Conservation (phyloP, 2,888 invertebrate species). For the Hydraecia micacea region DNA sequence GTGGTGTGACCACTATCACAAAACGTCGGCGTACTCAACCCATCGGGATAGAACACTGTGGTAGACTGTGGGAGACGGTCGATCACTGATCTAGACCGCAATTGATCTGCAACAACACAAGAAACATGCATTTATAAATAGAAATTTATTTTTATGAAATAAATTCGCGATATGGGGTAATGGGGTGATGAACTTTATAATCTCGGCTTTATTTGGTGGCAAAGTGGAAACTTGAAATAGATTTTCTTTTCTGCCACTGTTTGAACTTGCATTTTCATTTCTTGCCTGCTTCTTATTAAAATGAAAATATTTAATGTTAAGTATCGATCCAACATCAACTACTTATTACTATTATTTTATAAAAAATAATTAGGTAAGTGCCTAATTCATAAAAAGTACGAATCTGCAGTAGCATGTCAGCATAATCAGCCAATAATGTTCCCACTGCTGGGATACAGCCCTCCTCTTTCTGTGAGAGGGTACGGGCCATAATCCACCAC, state of each 20-base stretch:
- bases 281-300: neutral
- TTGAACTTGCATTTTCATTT: neutral
- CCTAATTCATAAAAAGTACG: neutral
- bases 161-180: neutral
- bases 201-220: neutral
- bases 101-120: slow-evolving; percentile 84
- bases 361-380: neutral
- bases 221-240: neutral
- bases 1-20: slow-evolving; percentile 89
- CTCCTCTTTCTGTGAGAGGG: neutral
- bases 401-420: neutral
- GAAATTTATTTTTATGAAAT: slow-evolving; percentile 4
- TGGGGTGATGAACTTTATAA: neutral
- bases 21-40: slow-evolving; percentile 88
- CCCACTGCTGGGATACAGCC: neutral
- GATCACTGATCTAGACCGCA: slow-evolving; percentile 84
- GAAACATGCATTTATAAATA: slow-evolving; percentile 28
- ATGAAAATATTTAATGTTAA: neutral
- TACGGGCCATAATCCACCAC: neutral
- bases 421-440: neutral
- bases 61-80: slow-evolving; percentile 81
- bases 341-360: neutral
- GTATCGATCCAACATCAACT: neutral
- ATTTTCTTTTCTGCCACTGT: neutral
- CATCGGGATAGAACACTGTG: slow-evolving; percentile 85